Base-by-base conservation (phyloP, 2,797 vertebrate species). In the Cichlasoma orientale region DNA sequence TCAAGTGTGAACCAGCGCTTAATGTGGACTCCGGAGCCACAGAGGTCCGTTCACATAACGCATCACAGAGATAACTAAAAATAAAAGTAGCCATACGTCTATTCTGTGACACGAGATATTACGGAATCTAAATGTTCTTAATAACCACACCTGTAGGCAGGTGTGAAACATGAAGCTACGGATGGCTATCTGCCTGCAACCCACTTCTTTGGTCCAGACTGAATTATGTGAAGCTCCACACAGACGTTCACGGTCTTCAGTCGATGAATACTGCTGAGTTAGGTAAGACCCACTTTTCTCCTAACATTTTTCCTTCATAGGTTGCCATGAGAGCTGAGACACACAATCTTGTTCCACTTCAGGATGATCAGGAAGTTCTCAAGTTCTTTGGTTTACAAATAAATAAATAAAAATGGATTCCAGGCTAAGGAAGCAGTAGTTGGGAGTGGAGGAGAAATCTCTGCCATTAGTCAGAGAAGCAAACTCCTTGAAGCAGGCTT, bases 1-100 rank as follows among this genome's bases (percentile, higher is more conserved):
- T 63, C 63, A 83, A 82, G 55, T 53, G 54, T 68, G 74, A 87
- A 80, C 83, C 81, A 82, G 68, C 80, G 55, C 55, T 58, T n/a
- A 31, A 85, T 79, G 71, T 50, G 13, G 56, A 72, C n/a, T 31
- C 61, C 25, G 38, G 31, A 79, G 47, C 18, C 59, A 70, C 25
- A 68, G 0, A 66, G 27, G 61, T 66, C 9, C 19, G 14, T 27
- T 66, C 23, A 27, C 38, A 47, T 47, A 19, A 66, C 44, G 38
- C 25, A 44, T 47, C 50, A 19, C 0, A 11, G 41, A 13, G 41
- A 18, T n/a, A 50, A 19, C 2, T 47, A 66, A 5, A 36, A 66
- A 0, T 66, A 50, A 27, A 50, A n/a, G 41, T n/a, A 50, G 41
- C 16, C 0, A 0, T 29, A 23, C 61, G 18, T 27, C 59, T 44